Evolutionary conservation across 2,888 invertebrate species (phyloP).

Genomic region (Chaetogeoica ovagalla): DNA sequence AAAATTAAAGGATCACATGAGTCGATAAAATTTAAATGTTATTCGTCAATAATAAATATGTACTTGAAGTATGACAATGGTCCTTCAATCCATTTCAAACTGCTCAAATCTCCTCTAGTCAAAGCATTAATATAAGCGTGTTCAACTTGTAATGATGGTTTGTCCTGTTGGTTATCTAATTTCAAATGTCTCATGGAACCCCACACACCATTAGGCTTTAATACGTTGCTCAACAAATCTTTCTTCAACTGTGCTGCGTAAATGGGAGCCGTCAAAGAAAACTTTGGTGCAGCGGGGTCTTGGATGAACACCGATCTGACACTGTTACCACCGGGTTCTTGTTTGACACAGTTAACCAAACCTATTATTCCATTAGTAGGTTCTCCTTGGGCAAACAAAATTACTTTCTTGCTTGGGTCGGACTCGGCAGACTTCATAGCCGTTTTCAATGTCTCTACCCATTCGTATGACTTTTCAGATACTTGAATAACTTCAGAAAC

Average conservation of each 20-base stretch:
- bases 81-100: conserved; percentile 90
- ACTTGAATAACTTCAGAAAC: conserved; percentile 66
- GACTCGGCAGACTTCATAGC: conserved; percentile 70
- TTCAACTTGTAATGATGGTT: conserved; percentile 67
- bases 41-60: conserved; percentile 56
- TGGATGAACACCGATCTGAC: conserved; percentile 69
- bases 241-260: conserved; percentile 69
- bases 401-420: conserved; percentile 67
- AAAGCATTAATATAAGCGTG: conserved; percentile 95
- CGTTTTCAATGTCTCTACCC: conserved; percentile 81
- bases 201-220: conserved; percentile 75
- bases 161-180: conserved; percentile 63
- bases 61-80: conserved; percentile 69
- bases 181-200: conserved; percentile 83
- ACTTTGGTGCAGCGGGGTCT: conserved; percentile 66
- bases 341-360: conserved; percentile 84
- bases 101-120: conserved; percentile 90
- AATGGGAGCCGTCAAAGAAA: conserved; percentile 65
- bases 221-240: conserved; percentile 85
- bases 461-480: conserved; percentile 72
- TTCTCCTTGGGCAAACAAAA: conserved; percentile 72
- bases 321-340: conserved; percentile 80
- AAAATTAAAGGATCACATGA: conserved; percentile 35
- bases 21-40: conserved; percentile 4
- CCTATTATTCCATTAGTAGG: conserved; percentile 79